phyloP scores from a whole-genome alignment of 2,888 invertebrate genomes.

The Temnothorax rugatulus region DNA sequence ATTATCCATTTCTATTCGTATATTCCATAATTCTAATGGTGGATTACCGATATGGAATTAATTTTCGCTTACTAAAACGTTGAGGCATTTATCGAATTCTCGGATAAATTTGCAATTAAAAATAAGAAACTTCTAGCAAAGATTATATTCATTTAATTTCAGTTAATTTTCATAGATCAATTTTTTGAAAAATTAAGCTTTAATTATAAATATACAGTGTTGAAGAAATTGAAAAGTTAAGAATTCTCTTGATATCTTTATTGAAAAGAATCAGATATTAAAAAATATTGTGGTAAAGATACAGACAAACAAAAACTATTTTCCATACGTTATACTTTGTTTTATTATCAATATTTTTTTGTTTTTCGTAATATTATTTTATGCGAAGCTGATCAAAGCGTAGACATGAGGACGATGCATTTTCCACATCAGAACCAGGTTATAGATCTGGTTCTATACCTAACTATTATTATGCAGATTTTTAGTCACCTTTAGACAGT shows the following conservation, averaged over 20 bases:
- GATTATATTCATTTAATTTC: background rate
- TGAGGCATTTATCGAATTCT: background rate
- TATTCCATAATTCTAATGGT: background rate
- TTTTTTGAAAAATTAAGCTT: background rate
- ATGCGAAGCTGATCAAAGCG: background rate
- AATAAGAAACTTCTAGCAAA: background rate
- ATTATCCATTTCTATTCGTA: background rate
- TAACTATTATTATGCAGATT: slow-evolving; percentile 43
- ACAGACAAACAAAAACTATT: background rate
- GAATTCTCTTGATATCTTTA: background rate
- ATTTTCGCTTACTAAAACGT: background rate
- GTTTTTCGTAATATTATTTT: slow-evolving; percentile 5
- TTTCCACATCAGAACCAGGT: background rate
- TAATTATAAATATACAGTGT: background rate
- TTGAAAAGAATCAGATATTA: background rate
- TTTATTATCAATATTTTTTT: background rate
- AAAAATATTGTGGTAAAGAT: background rate
- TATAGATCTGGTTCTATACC: slow-evolving; percentile 16
- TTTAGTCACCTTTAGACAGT: slow-evolving; percentile 16
- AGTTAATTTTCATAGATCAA: background rate
- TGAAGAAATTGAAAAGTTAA: background rate
- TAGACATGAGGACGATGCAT: background rate
- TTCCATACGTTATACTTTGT: background rate
- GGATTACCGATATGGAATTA: background rate
- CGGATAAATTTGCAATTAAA: background rate